Base-by-base conservation (phyloP, 92 coral and sea anemone species). In the Muricea muricata region DNA sequence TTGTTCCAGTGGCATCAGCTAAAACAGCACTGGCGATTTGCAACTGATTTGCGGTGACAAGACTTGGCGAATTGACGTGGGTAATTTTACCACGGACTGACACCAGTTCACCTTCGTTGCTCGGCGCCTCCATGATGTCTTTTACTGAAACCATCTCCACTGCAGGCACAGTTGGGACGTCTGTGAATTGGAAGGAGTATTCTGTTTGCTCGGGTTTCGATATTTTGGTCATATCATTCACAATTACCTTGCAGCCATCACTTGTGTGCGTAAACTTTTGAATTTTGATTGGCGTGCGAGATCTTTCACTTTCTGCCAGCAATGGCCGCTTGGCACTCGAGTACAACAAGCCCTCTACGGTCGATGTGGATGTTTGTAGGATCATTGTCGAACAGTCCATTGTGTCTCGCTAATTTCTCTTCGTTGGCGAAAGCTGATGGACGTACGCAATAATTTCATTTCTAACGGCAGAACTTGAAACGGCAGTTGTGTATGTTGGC, bases 191-290 rank as follows among this genome's bases (percentile, higher is more conserved):
- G 78, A 89, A 89, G 25, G 39, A 65, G 42, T 80, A 89, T 65
- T 89, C 90, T 7, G 58, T 71, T 29, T 85, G 90, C 14, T 15
- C 40, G 2, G 90, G 87, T 4, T 80, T 48, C 2, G 87, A 80
- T 10, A 90, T 80, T 23, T 68, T 81, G 6, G 92, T 82, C 81
- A 80, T 81, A 37, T 86, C 81, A 60, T 86, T 86, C 18, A 90
- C 58, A 63, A 90, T 89, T 11, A 85, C 63, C 58, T 86, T 86
- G 47, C 71, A 47, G 14, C 87, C 84, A 63, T 89, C 85, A n/a
- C 73, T 30, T 12, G 85, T 86, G 46, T 46, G 65, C 18, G 87
- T 87, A 56, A 68, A 81, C 28, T 82, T 54, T 42, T 82, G 83
- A 28, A 87, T 35, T 75, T 78, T 86, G 30, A 55, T 40, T 11